These are phyloP conservation scores for Clunio marinus DNA, from an alignment of 2,888 invertebrate genomes.

Conservation along the genomic window DNA sequence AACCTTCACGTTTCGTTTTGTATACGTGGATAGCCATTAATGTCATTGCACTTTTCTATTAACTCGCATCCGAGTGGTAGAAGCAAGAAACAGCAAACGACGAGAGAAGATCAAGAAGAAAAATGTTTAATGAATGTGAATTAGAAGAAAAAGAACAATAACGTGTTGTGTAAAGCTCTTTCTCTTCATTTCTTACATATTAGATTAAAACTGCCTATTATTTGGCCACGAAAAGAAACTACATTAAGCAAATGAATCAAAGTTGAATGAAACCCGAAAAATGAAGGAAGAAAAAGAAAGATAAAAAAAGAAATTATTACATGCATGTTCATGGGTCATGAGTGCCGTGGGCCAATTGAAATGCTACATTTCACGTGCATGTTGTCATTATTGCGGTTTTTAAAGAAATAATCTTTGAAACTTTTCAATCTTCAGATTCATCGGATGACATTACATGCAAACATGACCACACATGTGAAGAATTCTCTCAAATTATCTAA, in stretches of 20 bases:
- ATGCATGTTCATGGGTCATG: conserved; percentile 6
- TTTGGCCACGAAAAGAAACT: background rate
- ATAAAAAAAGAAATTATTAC: background rate
- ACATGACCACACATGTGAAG: background rate
- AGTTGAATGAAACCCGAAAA: background rate
- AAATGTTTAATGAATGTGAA: conserved; percentile 33
- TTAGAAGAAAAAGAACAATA: conserved; percentile 32
- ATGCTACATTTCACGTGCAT: background rate
- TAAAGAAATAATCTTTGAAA: conserved; percentile 12
- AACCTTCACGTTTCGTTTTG: no score
- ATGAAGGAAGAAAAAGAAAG: background rate
- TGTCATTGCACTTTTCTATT: conserved; percentile 33
- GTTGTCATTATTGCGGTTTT: background rate
- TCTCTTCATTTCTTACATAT: conserved; percentile 15
- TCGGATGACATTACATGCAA: conserved; percentile 18
- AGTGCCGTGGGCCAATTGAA: background rate
- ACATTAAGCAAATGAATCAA: background rate
- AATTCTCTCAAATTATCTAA: background rate
- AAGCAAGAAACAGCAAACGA: background rate
- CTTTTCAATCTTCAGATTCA: background rate
- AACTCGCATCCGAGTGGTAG: background rate
- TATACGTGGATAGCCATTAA: conserved; percentile 1
- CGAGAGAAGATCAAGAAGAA: background rate
- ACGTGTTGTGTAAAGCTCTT: background rate
- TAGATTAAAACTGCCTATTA: conserved; percentile 29